Evolutionary conservation across 1,140 invertebrate species (phyloP).

Genomic region (Aphaenogaster ashmeadi): DNA sequence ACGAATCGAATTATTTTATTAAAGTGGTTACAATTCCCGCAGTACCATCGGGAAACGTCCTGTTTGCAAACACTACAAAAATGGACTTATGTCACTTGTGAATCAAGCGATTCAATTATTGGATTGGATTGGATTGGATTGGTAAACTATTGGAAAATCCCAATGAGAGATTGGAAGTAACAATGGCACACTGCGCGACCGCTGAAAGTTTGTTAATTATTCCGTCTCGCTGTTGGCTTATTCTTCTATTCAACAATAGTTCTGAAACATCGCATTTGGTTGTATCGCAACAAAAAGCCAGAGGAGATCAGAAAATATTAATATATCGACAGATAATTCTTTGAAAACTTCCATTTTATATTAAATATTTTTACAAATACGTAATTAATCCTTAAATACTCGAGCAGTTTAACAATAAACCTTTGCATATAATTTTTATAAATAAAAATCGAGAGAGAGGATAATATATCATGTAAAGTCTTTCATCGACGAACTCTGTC

Average conservation of each 20-base stretch:
- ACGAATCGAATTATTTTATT: slow-evolving; percentile 3
- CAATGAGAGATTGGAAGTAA: slow-evolving; percentile 55
- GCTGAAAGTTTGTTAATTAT: slow-evolving; percentile 54
- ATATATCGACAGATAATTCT: not conserved
- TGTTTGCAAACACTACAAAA: slow-evolving; percentile 44
- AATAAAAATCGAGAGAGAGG: not conserved
- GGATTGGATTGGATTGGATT: slow-evolving; percentile 54
- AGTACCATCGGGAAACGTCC: not conserved
- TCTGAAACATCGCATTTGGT: not conserved
- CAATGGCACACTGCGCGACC: slow-evolving; percentile 7
- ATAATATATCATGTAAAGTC: not conserved
- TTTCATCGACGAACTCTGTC: not conserved
- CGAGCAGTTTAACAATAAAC: not conserved
- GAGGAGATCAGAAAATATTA: not conserved
- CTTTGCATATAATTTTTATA: not conserved
- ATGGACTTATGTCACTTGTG: slow-evolving; percentile 26
- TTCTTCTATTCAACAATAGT: slow-evolving; percentile 40
- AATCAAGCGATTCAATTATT: slow-evolving; percentile 44
- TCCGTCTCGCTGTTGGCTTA: slow-evolving; percentile 18
- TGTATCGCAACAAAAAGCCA: not conserved
- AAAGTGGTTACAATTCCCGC: not conserved
- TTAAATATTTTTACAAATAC: not conserved
- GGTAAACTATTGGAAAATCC: slow-evolving; percentile 58
- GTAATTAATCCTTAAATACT: slow-evolving; percentile 12
- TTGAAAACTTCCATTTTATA: not conserved